phyloP scores from a whole-genome alignment of 2,797 vertebrate species.

The Spea hammondii region DNA sequence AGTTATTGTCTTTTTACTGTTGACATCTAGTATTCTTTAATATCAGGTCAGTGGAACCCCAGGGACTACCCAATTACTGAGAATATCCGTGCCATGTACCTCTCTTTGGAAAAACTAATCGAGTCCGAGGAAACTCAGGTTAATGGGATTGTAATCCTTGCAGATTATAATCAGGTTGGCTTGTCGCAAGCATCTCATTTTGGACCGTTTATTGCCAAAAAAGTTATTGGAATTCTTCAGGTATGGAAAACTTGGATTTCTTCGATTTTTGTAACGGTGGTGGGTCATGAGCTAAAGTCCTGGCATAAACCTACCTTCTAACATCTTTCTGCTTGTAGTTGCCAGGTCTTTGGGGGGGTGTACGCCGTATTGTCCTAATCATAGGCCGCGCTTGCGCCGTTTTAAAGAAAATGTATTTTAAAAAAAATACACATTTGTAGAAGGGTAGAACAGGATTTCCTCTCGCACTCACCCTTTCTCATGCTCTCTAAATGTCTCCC shows the following conservation, averaged over 20 bases:
- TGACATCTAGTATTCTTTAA: neutral
- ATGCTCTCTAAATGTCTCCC: no score
- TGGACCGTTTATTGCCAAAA: conserved; percentile 96
- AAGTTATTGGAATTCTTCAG: conserved; percentile 96
- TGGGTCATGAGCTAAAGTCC: neutral
- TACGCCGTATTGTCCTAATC: no score
- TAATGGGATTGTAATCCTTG: conserved; percentile 94
- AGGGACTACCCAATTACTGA: conserved; percentile 94
- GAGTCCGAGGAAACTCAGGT: conserved; percentile 97
- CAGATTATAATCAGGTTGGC: conserved; percentile 94
- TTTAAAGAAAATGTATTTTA: no score
- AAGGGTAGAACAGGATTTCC: no score
- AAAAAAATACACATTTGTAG: no score
- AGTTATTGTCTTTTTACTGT: no score
- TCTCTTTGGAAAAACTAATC: conserved; percentile 97
- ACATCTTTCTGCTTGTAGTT: no score
- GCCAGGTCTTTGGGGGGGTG: no score
- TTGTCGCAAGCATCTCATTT: conserved; percentile 97
- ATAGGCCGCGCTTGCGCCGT: no score
- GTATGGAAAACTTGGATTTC: conserved; percentile 63
- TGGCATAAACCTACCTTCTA: neutral
- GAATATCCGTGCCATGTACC: conserved; percentile 92
- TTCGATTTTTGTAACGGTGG: neutral
- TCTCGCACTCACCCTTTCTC: no score
- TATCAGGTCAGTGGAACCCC: conserved; percentile 90